These are phyloP conservation scores for Cybosia mesomella DNA, from an alignment of 2,888 invertebrate species.

Conservation along the genomic window DNA sequence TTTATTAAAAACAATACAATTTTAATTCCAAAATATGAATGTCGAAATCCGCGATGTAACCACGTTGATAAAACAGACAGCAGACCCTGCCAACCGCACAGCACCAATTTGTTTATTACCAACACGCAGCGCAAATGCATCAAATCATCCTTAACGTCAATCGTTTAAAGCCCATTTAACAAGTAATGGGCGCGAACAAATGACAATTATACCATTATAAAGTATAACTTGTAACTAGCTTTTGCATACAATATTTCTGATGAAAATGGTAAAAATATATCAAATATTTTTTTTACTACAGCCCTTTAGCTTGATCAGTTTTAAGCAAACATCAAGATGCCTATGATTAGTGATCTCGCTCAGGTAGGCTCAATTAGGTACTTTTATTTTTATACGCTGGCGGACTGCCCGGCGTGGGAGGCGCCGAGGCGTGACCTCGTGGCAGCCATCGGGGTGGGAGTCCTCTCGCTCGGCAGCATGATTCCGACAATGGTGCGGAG, in stretches of 20 bases:
- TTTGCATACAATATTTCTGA: constrained; percentile 27
- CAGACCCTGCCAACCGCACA: constrained; percentile 48
- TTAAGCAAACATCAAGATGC: too few relatives aligned
- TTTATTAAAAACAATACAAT: neutral
- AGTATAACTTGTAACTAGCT: constrained; percentile 41
- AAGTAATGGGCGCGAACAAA: constrained; percentile 49
- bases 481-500: too few relatives aligned
- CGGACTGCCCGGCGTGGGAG: too few relatives aligned
- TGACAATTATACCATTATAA: constrained; percentile 50
- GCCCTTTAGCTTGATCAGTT: too few relatives aligned
- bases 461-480: too few relatives aligned
- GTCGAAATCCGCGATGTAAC: constrained; percentile 44
- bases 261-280: too few relatives aligned
- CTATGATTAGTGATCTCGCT: too few relatives aligned
- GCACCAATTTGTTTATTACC: constrained; percentile 51
- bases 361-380: too few relatives aligned
- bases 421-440: too few relatives aligned
- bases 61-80: constrained; percentile 51
- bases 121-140: constrained; percentile 47
- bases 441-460: too few relatives aligned
- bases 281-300: too few relatives aligned
- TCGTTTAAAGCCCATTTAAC: constrained; percentile 51
- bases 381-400: too few relatives aligned
- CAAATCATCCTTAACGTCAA: constrained; percentile 56
- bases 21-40: constrained; percentile 20